Evolutionary conservation across 2,888 invertebrate genomes (phyloP).

Genomic region (Cetonia aurata): DNA sequence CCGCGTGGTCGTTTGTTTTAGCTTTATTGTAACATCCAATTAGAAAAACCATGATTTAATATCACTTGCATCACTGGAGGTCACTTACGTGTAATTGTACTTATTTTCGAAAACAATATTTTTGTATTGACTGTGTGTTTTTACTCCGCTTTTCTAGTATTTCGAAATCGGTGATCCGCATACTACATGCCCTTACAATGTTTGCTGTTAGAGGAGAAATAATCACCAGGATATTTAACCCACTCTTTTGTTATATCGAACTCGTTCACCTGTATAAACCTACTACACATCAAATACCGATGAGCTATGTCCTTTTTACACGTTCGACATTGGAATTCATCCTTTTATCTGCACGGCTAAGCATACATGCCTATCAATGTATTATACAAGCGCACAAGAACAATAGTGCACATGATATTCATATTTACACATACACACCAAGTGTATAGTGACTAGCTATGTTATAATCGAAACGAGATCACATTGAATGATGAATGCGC

Average conservation of each 20-base stretch:
- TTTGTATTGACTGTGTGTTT: too few relatives aligned
- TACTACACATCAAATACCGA: constrained; percentile 9
- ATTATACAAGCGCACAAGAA: background rate
- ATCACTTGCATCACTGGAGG: too few relatives aligned
- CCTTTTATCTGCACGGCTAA: constrained; percentile 5
- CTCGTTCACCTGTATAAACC: constrained; percentile 9
- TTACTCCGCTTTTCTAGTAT: too few relatives aligned
- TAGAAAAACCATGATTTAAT: too few relatives aligned
- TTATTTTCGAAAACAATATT: too few relatives aligned
- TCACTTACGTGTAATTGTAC: too few relatives aligned
- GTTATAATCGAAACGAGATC: constrained; percentile 22
- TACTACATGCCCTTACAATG: too few relatives aligned
- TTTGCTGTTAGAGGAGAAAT: too few relatives aligned
- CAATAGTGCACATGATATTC: background rate
- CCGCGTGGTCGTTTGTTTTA: too few relatives aligned
- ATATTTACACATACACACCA: background rate
- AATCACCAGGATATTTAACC: background rate
- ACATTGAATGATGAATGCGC: constrained; percentile 20
- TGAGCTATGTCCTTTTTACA: constrained; percentile 1
- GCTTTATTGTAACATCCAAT: too few relatives aligned
- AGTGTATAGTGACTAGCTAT: background rate
- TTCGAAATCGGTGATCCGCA: too few relatives aligned
- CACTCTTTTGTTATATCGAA: background rate
- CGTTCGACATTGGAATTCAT: constrained; percentile 9
- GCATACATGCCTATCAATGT: background rate